These are phyloP conservation scores for Alethe castanea DNA, from an alignment of 2,113 vertebrate genomes.

Conservation along the genomic window DNA sequence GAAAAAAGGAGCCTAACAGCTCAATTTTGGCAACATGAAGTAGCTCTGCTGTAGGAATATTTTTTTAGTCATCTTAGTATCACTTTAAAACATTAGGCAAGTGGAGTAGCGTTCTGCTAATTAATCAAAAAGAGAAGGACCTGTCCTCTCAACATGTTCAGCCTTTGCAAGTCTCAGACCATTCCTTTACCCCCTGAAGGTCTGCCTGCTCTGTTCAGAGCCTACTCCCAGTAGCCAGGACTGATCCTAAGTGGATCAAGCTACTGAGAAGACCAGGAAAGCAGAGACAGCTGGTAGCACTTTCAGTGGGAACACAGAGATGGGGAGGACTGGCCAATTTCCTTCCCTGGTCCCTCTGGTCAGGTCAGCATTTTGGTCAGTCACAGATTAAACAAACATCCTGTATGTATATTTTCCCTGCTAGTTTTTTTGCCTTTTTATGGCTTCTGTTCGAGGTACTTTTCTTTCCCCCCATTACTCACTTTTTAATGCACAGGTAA, in stretches of 20 bases:
- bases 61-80: neutral
- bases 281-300: neutral
- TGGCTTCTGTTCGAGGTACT: neutral
- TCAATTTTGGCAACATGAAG: neutral
- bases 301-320: neutral
- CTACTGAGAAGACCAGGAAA: neutral
- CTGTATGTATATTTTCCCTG: neutral
- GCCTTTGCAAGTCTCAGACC: neutral
- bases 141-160: neutral
- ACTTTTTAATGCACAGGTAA: neutral
- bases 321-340: neutral
- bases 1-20: fast-evolving
- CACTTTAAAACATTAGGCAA: neutral
- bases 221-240: neutral
- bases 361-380: neutral
- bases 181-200: neutral
- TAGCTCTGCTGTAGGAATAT: neutral
- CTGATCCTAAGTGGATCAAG: neutral
- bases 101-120: neutral
- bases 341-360: neutral
- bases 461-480: neutral
- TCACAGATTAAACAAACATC: neutral
- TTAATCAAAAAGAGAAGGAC: neutral
- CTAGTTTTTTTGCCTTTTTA: neutral
- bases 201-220: neutral